A percentile compares a stretch with the other conserved stretches of the same genome.
Evolutionary conservation across 2,113 vertebrate genomes (phyloP).

Genomic region (Gallinago undulata): DNA sequence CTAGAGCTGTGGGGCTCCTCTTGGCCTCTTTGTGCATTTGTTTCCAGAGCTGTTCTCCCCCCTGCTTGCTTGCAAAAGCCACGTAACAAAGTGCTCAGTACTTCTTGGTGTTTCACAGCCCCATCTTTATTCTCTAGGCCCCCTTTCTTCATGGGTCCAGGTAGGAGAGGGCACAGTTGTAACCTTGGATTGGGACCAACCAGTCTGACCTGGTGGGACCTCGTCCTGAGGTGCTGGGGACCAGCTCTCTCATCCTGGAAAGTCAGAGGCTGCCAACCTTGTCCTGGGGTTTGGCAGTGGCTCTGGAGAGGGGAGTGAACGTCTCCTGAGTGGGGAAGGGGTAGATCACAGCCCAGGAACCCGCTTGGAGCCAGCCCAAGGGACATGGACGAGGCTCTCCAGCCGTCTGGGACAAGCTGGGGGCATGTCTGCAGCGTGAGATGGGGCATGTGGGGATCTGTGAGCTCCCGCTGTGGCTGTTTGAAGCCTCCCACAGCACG

Average conservation of each 20-base stretch:
- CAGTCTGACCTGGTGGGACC: background rate
- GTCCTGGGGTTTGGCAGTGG: background rate
- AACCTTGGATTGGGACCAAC: background rate
- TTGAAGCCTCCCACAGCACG: rapidly evolving
- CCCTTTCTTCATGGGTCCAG: rapidly evolving
- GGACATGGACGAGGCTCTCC: rapidly evolving
- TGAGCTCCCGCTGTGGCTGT: background rate
- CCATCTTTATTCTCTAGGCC: rapidly evolving
- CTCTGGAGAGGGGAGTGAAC: background rate
- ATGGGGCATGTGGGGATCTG: rapidly evolving
- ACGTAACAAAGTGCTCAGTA: rapidly evolving
- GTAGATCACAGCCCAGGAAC: background rate
- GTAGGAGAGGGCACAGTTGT: background rate
- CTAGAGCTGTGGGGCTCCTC: background rate
- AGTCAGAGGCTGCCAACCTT: background rate
- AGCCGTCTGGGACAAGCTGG: rapidly evolving
- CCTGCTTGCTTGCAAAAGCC: background rate
- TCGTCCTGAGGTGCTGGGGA: background rate
- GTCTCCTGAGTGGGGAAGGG: background rate
- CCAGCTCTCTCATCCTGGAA: background rate
- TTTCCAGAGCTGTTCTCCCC: background rate
- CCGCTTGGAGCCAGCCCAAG: rapidly evolving
- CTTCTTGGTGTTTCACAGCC: background rate
- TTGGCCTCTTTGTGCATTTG: rapidly evolving
- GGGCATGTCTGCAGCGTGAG: rapidly evolving